Conservation (phyloP, 2,113 vertebrate genomes). For the Nesogale talazaci region DNA sequence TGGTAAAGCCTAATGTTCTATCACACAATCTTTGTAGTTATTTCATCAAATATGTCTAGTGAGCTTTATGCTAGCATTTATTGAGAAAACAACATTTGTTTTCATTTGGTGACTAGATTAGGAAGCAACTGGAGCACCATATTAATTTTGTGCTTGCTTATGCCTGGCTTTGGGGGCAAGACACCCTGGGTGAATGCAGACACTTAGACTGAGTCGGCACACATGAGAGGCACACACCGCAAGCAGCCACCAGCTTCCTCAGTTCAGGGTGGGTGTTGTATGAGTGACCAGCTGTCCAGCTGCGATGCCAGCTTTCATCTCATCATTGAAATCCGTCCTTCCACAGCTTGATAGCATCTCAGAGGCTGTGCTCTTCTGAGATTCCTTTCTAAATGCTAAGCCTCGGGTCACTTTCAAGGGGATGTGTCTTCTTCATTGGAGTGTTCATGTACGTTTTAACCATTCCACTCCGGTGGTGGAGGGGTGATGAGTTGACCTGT, state of each 20-base stretch:
- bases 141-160: neutral
- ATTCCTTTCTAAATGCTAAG: neutral
- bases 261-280: rapidly evolving
- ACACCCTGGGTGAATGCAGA: neutral
- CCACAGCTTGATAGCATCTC: neutral
- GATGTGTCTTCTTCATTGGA: neutral
- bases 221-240: neutral
- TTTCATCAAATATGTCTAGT: neutral
- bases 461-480: no score
- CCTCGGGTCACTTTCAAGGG: neutral
- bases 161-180: neutral
- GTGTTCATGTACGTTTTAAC: no score
- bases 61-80: neutral
- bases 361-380: neutral
- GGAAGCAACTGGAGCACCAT: neutral
- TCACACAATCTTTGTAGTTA: neutral
- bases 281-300: neutral
- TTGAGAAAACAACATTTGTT: conserved; percentile 18
- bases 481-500: neutral
- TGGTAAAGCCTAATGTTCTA: neutral
- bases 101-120: neutral
- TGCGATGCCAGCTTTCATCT: neutral
- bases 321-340: neutral
- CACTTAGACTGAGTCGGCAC: neutral
- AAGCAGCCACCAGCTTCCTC: neutral